These are phyloP conservation scores for Mystacornis crossleyi DNA, from an alignment of 2,113 vertebrate genomes.

Conservation along the genomic window DNA sequence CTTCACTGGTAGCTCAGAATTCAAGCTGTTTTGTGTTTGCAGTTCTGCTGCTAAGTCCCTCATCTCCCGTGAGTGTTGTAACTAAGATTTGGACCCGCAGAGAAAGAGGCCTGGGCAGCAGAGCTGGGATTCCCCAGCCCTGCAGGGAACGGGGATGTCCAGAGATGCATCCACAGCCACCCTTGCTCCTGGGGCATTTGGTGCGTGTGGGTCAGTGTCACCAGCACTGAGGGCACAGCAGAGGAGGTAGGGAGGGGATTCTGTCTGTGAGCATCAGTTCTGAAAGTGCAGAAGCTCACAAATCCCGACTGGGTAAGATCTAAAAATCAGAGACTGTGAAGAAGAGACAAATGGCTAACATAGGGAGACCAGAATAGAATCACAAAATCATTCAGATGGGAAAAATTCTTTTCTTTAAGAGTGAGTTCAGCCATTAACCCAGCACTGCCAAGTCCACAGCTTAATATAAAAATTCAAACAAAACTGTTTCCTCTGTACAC, in stretches of 20 bases:
- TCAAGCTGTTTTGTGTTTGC: background rate
- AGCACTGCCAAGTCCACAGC: background rate
- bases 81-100: background rate
- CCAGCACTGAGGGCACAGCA: background rate
- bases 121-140: background rate
- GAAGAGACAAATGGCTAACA: background rate
- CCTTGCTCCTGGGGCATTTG: background rate
- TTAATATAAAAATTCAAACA: background rate
- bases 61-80: background rate
- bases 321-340: background rate
- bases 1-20: background rate
- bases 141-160: background rate
- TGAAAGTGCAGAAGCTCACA: background rate
- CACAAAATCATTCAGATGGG: background rate
- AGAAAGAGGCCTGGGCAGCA: background rate
- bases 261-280: background rate
- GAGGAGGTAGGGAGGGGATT: background rate
- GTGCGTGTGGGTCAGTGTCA: rapidly evolving
- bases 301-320: rapidly evolving
- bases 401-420: background rate
- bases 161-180: rapidly evolving
- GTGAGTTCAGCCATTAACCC: background rate
- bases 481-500: background rate
- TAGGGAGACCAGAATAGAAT: background rate
- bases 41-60: background rate